These are phyloP conservation scores for Apamea crenata DNA, from an alignment of 2,888 invertebrate genomes.

Conservation along the genomic window DNA sequence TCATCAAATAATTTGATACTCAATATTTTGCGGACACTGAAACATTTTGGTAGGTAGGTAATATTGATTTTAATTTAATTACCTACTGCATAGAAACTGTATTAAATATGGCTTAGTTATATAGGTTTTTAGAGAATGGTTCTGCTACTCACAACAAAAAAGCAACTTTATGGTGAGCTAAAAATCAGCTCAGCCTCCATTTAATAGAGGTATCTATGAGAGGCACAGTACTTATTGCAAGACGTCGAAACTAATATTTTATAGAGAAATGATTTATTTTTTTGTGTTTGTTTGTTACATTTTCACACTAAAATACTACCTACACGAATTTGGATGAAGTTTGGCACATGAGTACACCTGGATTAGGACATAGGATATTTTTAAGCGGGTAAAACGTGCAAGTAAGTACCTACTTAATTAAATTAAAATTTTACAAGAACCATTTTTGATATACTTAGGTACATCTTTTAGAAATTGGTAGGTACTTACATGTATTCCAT, in stretches of 20 bases:
- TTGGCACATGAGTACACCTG: too few species aligned
- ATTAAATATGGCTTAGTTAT: too few species aligned
- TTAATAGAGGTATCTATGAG: background rate
- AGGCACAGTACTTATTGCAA: background rate
- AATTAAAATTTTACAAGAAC: background rate
- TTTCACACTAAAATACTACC: too few species aligned
- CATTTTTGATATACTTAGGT: background rate
- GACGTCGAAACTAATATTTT: too few species aligned
- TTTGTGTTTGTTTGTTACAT: too few species aligned
- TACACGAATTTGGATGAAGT: too few species aligned
- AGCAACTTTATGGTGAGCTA: too few species aligned
- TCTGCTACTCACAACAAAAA: too few species aligned
- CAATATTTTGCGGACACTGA: slow-evolving; percentile 95
- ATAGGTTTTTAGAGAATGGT: too few species aligned
- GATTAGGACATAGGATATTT: too few species aligned
- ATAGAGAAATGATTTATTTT: too few species aligned
- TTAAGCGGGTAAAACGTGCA: background rate
- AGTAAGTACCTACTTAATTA: background rate
- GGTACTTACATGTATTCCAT: slow-evolving; percentile 95
- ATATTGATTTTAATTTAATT: background rate
- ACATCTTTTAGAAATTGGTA: background rate
- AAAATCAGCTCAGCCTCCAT: background rate
- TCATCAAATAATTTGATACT: slow-evolving; percentile 95
- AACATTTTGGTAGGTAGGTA: slow-evolving; percentile 51
- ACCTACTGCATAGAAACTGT: too few species aligned